Conservation (phyloP, 2,797 vertebrate genomes). For the Eulemur coronatus region DNA sequence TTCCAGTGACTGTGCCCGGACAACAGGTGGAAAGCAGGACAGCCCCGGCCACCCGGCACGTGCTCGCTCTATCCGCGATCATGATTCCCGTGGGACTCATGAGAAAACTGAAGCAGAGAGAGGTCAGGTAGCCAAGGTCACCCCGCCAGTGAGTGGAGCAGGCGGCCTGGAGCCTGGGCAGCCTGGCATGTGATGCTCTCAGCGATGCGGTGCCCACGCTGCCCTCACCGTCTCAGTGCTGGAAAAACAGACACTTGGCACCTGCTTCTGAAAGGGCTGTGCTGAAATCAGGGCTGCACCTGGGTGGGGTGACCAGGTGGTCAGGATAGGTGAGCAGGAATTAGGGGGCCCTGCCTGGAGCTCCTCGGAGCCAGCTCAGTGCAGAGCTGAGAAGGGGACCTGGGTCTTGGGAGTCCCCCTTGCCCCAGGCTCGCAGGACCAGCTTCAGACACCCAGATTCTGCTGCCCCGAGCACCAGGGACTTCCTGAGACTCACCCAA, state of each 20-base stretch:
- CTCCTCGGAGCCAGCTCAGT: not conserved
- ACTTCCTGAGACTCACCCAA: not conserved
- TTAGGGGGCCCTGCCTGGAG: not conserved
- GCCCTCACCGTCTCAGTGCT: not conserved
- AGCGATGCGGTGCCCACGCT: not conserved
- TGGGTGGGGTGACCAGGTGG: not conserved
- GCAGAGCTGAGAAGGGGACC: not conserved
- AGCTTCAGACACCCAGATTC: not conserved
- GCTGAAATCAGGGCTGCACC: not conserved
- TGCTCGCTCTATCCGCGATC: too few relatives aligned
- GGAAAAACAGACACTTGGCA: not conserved
- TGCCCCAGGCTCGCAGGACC: not conserved
- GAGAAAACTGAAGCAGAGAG: not conserved
- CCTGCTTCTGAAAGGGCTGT: not conserved
- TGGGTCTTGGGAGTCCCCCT: not conserved
- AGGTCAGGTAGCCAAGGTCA: not conserved
- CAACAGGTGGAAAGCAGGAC: not conserved
- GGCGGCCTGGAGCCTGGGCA: not conserved
- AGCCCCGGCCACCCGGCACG: accelerated
- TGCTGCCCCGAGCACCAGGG: not conserved
- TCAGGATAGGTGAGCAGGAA: too few relatives aligned
- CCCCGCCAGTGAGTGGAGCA: too few relatives aligned
- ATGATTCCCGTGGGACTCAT: not conserved
- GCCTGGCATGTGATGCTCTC: not conserved
- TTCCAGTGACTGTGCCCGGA: not conserved